Evolutionary conservation across 1,140 invertebrate genomes (phyloP).

Genomic region (Tigriopus japonicus): DNA sequence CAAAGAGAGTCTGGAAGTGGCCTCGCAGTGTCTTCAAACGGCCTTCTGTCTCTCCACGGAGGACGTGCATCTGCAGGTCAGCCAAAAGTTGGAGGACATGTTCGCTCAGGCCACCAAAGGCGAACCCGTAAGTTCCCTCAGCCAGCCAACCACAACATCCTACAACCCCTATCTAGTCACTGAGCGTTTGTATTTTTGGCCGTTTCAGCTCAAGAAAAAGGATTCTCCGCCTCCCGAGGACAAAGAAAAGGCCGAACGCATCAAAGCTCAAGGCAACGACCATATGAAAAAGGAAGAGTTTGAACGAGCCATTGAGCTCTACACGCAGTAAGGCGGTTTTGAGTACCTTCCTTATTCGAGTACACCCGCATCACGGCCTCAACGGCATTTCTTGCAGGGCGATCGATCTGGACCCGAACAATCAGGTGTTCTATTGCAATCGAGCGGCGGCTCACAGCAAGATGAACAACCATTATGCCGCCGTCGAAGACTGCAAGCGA

Average conservation of each 20-base stretch:
- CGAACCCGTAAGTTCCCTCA: constrained; percentile 5
- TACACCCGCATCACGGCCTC: too few relatives aligned
- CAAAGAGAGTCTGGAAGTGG: constrained; percentile 59
- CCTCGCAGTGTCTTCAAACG: constrained; percentile 62
- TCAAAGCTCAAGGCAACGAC: constrained; percentile 68
- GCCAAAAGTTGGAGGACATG: constrained; percentile 20
- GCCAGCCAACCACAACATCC: neutral
- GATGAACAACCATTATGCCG: constrained; percentile 51
- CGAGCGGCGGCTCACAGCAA: constrained; percentile 77
- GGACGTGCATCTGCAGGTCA: constrained; percentile 21
- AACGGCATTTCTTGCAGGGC: constrained; percentile 37
- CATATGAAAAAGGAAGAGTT: constrained; percentile 60
- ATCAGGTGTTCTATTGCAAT: constrained; percentile 88
- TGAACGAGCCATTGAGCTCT: constrained; percentile 55
- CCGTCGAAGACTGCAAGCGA: constrained; percentile 70
- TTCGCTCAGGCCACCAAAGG: constrained; percentile 19
- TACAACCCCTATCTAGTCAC: neutral
- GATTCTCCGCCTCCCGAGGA: constrained; percentile 25
- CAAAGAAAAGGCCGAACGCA: constrained; percentile 43
- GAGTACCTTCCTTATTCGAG: too few relatives aligned
- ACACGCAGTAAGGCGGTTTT: constrained; percentile 30
- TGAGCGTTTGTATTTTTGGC: neutral
- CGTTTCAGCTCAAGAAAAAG: constrained; percentile 10
- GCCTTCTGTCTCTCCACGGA: constrained; percentile 40
- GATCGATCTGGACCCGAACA: constrained; percentile 58